These are phyloP conservation scores for Lepus townsendii DNA, from an alignment of 2,797 vertebrate genomes.

Conservation along the genomic window DNA sequence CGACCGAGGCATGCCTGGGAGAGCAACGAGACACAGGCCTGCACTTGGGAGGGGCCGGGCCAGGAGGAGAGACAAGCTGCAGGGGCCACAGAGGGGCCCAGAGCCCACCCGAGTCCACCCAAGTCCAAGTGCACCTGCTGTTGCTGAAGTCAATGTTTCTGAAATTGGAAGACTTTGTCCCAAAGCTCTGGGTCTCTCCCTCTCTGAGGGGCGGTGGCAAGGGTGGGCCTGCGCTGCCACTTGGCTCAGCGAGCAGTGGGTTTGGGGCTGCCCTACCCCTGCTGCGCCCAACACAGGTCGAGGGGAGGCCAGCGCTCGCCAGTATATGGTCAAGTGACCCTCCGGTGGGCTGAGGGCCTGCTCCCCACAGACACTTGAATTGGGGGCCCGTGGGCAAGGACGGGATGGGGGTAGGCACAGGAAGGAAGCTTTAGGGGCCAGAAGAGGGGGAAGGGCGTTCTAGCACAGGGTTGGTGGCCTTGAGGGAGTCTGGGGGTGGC, in stretches of 20 bases:
- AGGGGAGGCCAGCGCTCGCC: not conserved
- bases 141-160: not conserved
- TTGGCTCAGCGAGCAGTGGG: accelerated
- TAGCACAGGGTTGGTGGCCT: not conserved
- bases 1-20: no score
- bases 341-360: no score
- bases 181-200: not conserved
- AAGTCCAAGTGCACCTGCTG: accelerated
- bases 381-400: accelerated
- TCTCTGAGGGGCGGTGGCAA: no score
- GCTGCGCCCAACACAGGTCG: not conserved
- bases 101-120: accelerated
- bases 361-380: no score
- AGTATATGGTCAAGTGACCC: accelerated
- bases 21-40: no score
- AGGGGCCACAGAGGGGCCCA: accelerated
- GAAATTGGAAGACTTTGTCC: not conserved
- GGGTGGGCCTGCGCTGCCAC: accelerated
- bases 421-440: not conserved
- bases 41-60: no score
- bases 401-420: no score
- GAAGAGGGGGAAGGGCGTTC: not conserved
- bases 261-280: accelerated
- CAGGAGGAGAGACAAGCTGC: no score
- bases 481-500: no score